These are phyloP conservation scores for Diplodus puntazzo DNA, from an alignment of 2,797 vertebrate genomes.

Conservation along the genomic window DNA sequence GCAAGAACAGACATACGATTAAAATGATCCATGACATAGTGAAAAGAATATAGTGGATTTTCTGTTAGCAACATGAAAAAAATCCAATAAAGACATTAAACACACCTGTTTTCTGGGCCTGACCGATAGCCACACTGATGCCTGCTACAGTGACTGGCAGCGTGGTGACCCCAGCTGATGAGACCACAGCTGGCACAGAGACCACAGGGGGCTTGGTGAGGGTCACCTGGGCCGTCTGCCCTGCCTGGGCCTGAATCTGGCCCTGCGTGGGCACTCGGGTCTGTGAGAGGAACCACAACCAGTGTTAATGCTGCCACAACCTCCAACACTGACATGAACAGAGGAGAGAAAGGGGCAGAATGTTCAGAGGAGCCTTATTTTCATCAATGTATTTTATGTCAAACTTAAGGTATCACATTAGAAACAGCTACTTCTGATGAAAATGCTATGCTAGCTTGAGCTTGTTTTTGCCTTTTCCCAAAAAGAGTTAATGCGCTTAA, in stretches of 20 bases:
- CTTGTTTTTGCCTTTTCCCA: no score
- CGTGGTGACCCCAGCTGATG: conserved; percentile 90
- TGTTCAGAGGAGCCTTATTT: no score
- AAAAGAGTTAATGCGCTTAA: no score
- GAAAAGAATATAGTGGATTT: no score
- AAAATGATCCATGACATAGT: no score
- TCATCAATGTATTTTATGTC: no score
- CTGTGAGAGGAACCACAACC: conserved; percentile 58
- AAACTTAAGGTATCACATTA: no score
- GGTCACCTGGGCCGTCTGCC: conserved; percentile 90
- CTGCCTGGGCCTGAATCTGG: conserved; percentile 87
- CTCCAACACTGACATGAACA: not conserved
- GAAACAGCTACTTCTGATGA: no score
- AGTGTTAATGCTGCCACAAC: not conserved
- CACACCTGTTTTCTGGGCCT: conserved; percentile 88
- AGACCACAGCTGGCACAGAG: conserved; percentile 91
- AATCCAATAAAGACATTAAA: not conserved
- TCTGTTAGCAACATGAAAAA: no score
- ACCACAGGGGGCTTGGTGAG: conserved; percentile 93
- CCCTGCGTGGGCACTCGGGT: conserved; percentile 88
- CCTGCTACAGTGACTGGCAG: conserved; percentile 91
- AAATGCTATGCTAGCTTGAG: no score
- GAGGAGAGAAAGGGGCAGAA: not conserved
- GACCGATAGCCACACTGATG: conserved; percentile 91
- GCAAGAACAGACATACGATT: no score